Conservation (phyloP, 2,113 vertebrate genomes). For the Pluvianellus socialis region DNA sequence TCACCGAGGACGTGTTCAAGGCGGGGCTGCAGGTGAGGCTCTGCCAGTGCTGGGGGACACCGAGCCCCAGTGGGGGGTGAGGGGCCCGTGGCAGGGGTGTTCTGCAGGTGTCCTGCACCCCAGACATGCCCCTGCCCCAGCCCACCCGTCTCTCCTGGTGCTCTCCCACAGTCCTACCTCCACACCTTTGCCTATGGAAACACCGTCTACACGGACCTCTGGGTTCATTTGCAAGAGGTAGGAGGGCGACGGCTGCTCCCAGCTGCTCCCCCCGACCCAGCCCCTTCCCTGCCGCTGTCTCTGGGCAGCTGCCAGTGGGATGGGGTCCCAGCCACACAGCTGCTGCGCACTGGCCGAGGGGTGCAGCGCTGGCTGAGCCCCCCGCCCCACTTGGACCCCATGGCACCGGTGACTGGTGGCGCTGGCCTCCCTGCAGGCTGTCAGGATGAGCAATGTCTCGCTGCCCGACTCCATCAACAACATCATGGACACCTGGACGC, state of each 20-base stretch:
- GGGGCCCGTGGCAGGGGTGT: no score
- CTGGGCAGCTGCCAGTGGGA: background rate
- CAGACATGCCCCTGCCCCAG: background rate
- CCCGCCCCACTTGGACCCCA: fast-evolving
- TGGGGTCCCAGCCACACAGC: fast-evolving
- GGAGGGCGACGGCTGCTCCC: background rate
- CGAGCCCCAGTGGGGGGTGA: background rate
- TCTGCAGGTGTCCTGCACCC: background rate
- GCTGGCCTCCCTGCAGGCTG: conserved; percentile 51
- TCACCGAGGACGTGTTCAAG: conserved; percentile 83
- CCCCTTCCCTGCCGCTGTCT: background rate
- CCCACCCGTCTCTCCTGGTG: background rate
- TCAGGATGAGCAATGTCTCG: fast-evolving
- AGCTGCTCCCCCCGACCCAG: background rate
- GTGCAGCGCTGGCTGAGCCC: fast-evolving
- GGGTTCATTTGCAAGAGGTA: conserved; percentile 86
- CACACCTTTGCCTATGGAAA: conserved; percentile 78
- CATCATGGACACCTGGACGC: conserved; percentile 92
- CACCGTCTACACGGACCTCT: conserved; percentile 84
- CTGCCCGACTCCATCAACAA: conserved; percentile 22
- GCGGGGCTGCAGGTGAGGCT: conserved; percentile 85
- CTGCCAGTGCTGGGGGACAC: background rate
- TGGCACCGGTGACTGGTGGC: fast-evolving
- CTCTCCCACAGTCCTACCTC: conserved; percentile 81
- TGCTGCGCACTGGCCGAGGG: fast-evolving